Percentiles rank a stretch among this genome's conserved stretches.
Evolutionary conservation across 2,888 invertebrate species (phyloP).

Genomic region (Cryptus viduatorius): DNA sequence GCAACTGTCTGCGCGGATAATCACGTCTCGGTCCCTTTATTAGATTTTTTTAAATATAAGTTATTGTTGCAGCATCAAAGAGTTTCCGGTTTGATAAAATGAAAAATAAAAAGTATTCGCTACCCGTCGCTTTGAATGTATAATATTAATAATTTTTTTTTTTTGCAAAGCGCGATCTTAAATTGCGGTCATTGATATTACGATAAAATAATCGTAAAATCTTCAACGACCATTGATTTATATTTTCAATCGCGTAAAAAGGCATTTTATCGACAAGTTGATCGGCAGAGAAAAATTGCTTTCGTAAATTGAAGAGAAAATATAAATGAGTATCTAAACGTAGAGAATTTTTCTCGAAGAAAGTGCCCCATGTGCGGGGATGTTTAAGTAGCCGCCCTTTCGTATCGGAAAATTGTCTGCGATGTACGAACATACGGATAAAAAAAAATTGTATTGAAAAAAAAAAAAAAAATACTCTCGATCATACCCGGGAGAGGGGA

Average conservation of each 20-base stretch:
- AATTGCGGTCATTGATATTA: background rate
- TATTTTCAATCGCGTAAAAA: background rate
- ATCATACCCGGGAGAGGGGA: background rate
- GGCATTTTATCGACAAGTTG: background rate
- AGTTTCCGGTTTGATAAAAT: background rate
- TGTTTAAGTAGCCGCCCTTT: background rate
- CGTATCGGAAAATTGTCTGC: background rate
- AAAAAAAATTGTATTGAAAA: background rate
- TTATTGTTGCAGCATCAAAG: background rate
- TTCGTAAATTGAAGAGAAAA: background rate
- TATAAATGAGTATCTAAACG: background rate
- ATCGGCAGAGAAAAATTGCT: background rate
- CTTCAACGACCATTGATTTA: background rate
- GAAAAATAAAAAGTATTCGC: background rate
- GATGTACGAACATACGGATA: background rate
- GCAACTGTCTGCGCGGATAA: background rate
- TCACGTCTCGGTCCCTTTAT: background rate
- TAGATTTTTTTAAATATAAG: background rate
- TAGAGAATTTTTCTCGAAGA: background rate
- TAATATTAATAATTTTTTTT: background rate
- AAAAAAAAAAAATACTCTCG: background rate
- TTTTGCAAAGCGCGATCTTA: background rate
- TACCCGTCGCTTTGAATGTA: background rate
- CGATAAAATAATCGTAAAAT: background rate
- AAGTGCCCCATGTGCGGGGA: background rate